Conservation (phyloP, 2,113 vertebrate species). For the Papio anubis region DNA sequence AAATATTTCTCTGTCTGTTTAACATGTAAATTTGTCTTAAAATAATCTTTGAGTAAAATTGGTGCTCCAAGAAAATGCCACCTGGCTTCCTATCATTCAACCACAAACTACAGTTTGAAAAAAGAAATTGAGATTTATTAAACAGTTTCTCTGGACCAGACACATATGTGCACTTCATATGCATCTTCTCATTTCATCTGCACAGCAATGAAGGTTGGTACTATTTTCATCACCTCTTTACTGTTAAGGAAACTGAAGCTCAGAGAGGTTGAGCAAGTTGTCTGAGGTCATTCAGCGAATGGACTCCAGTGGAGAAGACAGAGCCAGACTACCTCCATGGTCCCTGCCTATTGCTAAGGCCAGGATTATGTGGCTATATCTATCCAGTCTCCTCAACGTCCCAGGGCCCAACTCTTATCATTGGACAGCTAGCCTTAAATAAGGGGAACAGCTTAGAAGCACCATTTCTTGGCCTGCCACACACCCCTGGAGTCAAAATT, state of each 20-base stretch:
- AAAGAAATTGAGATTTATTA: constrained; percentile 2
- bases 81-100: constrained; percentile 27
- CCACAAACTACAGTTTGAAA: neutral
- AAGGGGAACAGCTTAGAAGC: neutral
- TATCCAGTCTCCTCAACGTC: neutral
- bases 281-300: neutral
- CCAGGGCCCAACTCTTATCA: neutral
- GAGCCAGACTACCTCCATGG: neutral
- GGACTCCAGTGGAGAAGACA: neutral
- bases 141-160: neutral
- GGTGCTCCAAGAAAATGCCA: constrained; percentile 3
- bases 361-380: neutral
- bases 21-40: constrained; percentile 49
- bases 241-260: neutral
- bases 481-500: neutral
- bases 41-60: constrained; percentile 44
- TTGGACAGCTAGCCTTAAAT: neutral
- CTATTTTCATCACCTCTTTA: neutral
- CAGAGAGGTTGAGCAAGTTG: constrained; percentile 43
- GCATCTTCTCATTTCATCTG: neutral
- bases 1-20: constrained; percentile 40
- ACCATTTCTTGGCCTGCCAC: neutral
- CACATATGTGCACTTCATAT: too few relatives aligned
- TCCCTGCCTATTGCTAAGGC: neutral
- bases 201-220: neutral